Conservation (phyloP, 2,797 vertebrate genomes). For the Macrochelys suwanniensis region DNA sequence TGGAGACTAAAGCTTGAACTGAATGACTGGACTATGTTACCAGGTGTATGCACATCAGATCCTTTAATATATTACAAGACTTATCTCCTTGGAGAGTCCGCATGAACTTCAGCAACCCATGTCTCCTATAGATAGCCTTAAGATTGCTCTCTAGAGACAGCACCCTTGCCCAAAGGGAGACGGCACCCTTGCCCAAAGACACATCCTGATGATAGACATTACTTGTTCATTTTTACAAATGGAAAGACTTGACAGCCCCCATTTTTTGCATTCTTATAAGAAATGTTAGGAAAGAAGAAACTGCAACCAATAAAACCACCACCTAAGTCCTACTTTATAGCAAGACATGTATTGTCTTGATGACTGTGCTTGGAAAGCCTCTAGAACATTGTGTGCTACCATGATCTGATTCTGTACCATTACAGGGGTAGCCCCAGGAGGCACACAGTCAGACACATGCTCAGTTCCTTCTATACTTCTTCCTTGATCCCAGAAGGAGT, state of each 20-base stretch:
- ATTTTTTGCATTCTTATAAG: background rate
- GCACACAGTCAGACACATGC: background rate
- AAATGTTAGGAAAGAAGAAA: conserved; percentile 34
- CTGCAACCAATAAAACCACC: background rate
- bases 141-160: background rate
- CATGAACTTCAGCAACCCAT: background rate
- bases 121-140: background rate
- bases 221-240: background rate
- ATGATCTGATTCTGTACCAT: background rate
- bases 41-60: background rate
- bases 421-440: background rate
- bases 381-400: background rate
- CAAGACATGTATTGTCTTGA: background rate
- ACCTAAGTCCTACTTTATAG: conserved; percentile 14
- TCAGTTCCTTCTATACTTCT: background rate
- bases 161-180: background rate
- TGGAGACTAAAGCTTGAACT: background rate
- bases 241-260: background rate
- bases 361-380: background rate
- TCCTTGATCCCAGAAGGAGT: background rate
- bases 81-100: background rate
- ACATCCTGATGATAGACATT: background rate
- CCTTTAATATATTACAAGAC: background rate
- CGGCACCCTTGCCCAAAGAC: too few species aligned
- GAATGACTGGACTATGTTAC: background rate